A percentile compares a stretch with the other conserved stretches of the same genome.
phyloP scores from a whole-genome alignment of 2,113 vertebrate genomes.

The Protobothrops flavoviridis region DNA sequence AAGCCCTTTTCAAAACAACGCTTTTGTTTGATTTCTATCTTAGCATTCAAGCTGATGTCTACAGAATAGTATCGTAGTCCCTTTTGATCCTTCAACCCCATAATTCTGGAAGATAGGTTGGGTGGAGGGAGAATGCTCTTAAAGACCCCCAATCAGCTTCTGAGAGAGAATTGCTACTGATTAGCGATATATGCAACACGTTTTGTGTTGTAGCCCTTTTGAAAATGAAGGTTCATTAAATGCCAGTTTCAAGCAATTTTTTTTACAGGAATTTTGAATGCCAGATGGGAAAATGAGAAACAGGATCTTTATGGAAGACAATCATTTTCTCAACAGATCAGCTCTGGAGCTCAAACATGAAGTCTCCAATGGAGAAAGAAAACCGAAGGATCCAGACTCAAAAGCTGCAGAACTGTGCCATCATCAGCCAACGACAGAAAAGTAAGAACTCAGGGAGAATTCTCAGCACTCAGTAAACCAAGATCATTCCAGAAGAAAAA shows the following conservation, averaged over 20 bases:
- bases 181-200: background rate
- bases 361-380: background rate
- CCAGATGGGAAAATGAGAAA: background rate
- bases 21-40: background rate
- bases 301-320: background rate
- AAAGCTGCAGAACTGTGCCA: background rate
- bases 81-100: too few relatives aligned
- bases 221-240: background rate
- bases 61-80: too few relatives aligned
- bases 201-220: background rate
- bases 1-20: background rate
- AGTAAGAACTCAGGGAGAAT: background rate
- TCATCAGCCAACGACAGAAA: background rate
- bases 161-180: too few relatives aligned
- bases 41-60: too few relatives aligned
- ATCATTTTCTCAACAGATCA: slow-evolving; percentile 29
- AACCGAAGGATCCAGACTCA: fast-evolving
- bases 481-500: background rate
- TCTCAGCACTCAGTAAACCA: background rate
- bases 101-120: too few relatives aligned
- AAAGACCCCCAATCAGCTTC: too few relatives aligned
- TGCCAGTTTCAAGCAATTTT: background rate
- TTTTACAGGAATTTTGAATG: background rate
- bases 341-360: slow-evolving; percentile 7
- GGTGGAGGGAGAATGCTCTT: too few relatives aligned